Conservation (phyloP, 2,888 invertebrate genomes). For the Drosophila mimetica region DNA sequence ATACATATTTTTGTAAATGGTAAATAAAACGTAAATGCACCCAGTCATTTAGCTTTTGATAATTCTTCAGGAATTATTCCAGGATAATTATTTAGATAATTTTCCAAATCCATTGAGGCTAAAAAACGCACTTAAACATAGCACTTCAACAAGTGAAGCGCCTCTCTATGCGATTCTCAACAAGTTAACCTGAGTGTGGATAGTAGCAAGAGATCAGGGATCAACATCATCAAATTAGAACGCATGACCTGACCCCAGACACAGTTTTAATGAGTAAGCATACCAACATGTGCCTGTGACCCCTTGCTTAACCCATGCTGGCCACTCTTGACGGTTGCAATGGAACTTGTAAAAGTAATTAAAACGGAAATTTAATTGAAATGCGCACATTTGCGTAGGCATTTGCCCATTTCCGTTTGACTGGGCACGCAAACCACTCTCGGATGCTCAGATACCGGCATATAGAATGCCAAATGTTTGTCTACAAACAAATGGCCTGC, state of each 20-base stretch:
- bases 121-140: conserved; percentile 1
- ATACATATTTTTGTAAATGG: neutral
- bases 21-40: neutral
- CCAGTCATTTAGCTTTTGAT: neutral
- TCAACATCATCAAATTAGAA: conserved; percentile 29
- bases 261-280: conserved; percentile 39
- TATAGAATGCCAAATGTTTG: conserved; percentile 40
- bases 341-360: conserved; percentile 72
- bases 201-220: conserved; percentile 11
- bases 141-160: neutral
- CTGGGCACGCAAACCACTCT: conserved; percentile 52
- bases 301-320: conserved; percentile 18
- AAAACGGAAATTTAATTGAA: conserved; percentile 82
- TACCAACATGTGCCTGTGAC: neutral
- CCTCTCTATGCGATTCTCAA: conserved; percentile 13
- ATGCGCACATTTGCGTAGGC: conserved; percentile 77
- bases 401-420: conserved; percentile 64
- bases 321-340: conserved; percentile 8
- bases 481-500: conserved; percentile 32
- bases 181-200: neutral
- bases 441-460: conserved; percentile 26
- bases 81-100: neutral
- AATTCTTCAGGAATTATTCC: neutral
- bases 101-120: neutral
- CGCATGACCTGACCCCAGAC: conserved; percentile 38